phyloP scores from a whole-genome alignment of 2,888 invertebrate species.

The Hydraecia micacea region DNA sequence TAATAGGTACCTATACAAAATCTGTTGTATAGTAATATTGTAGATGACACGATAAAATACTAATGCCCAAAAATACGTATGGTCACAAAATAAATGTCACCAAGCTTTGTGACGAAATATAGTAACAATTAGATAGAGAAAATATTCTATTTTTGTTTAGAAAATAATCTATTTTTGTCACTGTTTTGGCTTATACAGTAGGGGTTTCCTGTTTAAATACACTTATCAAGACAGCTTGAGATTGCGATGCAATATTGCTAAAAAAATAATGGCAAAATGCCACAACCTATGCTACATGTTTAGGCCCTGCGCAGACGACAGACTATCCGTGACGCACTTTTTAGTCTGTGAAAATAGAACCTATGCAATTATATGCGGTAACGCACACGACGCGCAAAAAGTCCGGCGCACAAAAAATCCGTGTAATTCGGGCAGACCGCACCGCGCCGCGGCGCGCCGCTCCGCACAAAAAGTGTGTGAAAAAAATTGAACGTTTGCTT shows the following conservation, averaged over 20 bases:
- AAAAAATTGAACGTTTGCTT: no score
- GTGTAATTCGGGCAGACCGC: no score
- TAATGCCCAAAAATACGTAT: slow-evolving; percentile 32
- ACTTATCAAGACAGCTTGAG: slow-evolving; percentile 33
- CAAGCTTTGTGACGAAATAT: slow-evolving; percentile 8
- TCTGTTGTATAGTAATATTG: not conserved
- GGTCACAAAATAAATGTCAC: slow-evolving; percentile 12
- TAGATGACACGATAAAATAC: slow-evolving; percentile 29
- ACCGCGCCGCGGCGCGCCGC: no score
- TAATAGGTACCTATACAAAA: not conserved
- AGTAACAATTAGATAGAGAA: slow-evolving; percentile 13
- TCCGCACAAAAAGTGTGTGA: no score
- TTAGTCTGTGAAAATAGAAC: no score
- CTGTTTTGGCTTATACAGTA: slow-evolving; percentile 17
- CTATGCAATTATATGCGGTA: no score
- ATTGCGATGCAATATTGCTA: slow-evolving; percentile 30
- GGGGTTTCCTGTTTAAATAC: slow-evolving; percentile 6
- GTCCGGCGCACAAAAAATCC: no score
- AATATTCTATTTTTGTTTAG: slow-evolving; percentile 5
- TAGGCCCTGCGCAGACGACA: no score
- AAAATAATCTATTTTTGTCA: slow-evolving; percentile 18
- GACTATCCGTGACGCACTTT: no score
- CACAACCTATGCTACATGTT: slow-evolving; percentile 31
- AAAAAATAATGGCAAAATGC: slow-evolving; percentile 27
- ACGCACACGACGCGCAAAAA: no score